Evolutionary conservation across 2,888 invertebrate genomes (phyloP).

Genomic region (Nemotelus pantherinus): DNA sequence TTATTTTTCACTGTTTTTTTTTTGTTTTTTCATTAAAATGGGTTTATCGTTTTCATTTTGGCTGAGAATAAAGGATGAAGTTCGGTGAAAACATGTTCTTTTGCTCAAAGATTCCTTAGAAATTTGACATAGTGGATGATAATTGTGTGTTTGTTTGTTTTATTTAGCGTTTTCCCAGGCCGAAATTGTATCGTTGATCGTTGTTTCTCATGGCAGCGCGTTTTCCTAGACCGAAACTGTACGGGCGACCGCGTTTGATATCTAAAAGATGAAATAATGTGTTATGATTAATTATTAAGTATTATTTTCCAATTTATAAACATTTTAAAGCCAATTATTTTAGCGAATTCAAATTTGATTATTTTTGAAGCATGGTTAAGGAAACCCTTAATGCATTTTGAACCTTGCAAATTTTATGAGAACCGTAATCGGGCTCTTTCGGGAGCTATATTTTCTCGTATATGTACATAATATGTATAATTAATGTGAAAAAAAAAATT

Average conservation of each 20-base stretch:
- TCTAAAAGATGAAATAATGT: constrained; percentile 42
- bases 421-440: too few species aligned
- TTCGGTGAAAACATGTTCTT: constrained; percentile 9
- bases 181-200: constrained; percentile 66
- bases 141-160: not conserved
- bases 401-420: too few species aligned
- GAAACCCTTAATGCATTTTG: too few species aligned
- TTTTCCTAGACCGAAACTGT: constrained; percentile 76
- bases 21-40: not conserved
- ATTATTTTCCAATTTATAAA: too few species aligned
- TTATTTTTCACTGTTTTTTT: constrained; percentile 3
- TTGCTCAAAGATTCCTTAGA: not conserved
- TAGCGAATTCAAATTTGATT: too few species aligned
- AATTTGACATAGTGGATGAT: too few species aligned
- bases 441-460: too few species aligned
- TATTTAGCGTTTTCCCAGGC: constrained; percentile 68
- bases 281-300: too few species aligned
- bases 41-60: constrained; percentile 6
- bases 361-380: too few species aligned
- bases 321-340: too few species aligned
- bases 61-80: constrained; percentile 18
- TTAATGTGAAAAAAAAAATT: too few species aligned
- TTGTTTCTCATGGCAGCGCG: constrained; percentile 61
- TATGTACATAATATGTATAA: too few species aligned
- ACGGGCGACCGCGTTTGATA: constrained; percentile 70